Conservation (phyloP, 2,888 invertebrate species). For the Drosophila robusta region DNA sequence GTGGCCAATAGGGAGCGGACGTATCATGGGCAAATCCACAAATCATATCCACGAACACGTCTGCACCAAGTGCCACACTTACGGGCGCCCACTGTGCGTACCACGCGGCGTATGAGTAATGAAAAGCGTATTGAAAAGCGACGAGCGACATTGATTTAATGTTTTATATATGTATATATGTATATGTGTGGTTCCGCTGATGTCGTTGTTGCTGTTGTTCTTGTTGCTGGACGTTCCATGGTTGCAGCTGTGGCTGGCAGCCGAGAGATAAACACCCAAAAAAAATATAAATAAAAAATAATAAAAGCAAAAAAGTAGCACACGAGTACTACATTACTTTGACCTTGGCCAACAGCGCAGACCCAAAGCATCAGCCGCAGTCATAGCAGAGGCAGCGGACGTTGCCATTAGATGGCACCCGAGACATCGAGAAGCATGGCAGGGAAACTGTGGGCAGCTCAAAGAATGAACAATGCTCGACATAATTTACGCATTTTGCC, state of each 20-base stretch:
- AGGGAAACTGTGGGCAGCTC: conserved; percentile 6
- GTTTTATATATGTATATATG: conserved; percentile 31
- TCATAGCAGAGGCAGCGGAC: conserved; percentile 41
- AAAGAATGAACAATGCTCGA: conserved; percentile 67
- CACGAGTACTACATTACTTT: conserved; percentile 61
- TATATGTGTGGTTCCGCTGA: conserved; percentile 8
- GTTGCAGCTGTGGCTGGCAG: conserved; percentile 41
- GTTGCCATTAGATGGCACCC: conserved; percentile 65
- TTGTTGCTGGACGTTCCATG: conserved; percentile 33
- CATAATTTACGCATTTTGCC: conserved; percentile 83
- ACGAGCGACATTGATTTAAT: conserved; percentile 78
- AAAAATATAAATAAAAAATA: conserved; percentile 21
- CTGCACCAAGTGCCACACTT: conserved; percentile 9
- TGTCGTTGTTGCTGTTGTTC: conserved; percentile 9
- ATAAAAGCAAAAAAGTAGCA: conserved; percentile 51
- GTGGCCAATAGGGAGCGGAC: conserved; percentile 15
- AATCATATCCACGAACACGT: not conserved
- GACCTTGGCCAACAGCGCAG: conserved; percentile 61
- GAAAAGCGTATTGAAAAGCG: conserved; percentile 67
- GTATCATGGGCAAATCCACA: conserved; percentile 63
- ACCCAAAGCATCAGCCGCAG: conserved; percentile 5
- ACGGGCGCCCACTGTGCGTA: conserved; percentile 32
- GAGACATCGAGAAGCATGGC: not conserved
- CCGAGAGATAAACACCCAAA: conserved; percentile 42
- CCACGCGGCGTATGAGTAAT: conserved; percentile 73